Conservation (phyloP, 2,797 vertebrate genomes). For the Uromys caudimaculatus region DNA sequence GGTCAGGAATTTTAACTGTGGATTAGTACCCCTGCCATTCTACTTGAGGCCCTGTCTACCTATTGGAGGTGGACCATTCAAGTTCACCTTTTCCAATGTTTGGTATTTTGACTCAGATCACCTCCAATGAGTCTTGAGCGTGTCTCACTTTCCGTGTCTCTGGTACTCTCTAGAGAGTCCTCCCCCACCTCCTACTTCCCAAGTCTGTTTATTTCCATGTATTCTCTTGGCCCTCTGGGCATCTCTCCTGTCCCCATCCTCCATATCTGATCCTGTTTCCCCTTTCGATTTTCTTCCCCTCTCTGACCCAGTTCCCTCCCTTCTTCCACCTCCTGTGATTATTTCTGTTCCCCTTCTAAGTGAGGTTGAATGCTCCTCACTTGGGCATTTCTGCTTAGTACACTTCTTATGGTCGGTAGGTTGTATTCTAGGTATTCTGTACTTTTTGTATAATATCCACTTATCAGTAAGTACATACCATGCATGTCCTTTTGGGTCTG, state of each 20-base stretch:
- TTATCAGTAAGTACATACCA: not conserved
- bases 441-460: not conserved
- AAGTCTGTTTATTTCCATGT: not conserved
- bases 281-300: not conserved
- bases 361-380: not conserved
- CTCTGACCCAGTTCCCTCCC: too few relatives aligned
- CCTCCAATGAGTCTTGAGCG: not conserved
- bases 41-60: not conserved
- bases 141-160: not conserved
- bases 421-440: not conserved
- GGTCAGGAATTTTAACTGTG: not conserved
- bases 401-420: not conserved
- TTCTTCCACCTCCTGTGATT: not conserved
- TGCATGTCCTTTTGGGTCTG: not conserved
- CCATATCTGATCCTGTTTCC: not conserved
- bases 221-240: not conserved
- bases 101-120: not conserved
- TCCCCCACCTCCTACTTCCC: not conserved
- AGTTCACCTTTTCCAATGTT: not conserved
- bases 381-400: not conserved
- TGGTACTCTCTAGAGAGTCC: not conserved
- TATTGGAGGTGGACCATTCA: not conserved
- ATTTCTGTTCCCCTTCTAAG: not conserved
- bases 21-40: fast-evolving
- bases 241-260: not conserved